Evolutionary conservation across 2,888 invertebrate genomes (phyloP).

Genomic region (Iselma pallidipennis): DNA sequence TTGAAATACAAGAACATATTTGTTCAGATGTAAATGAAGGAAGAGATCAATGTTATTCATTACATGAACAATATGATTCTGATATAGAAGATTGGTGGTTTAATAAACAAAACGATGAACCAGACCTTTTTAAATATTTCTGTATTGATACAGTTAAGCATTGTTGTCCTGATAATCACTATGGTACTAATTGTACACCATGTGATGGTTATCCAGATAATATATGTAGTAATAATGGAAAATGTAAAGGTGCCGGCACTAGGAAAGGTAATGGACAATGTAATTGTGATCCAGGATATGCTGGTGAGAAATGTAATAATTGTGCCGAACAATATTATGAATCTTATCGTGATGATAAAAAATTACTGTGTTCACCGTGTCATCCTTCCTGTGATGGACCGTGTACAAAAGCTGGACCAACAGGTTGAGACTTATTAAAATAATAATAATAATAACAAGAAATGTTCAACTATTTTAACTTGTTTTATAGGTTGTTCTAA

Average conservation of each 20-base stretch:
- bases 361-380: conserved; percentile 77
- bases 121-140: conserved; percentile 71
- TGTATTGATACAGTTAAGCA: conserved; percentile 76
- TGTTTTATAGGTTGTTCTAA: conserved; percentile 60
- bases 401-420: conserved; percentile 75
- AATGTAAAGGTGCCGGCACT: conserved; percentile 82
- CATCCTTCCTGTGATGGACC: conserved; percentile 77
- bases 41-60: conserved; percentile 78
- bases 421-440: conserved; percentile 53
- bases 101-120: conserved; percentile 58
- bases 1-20: conserved; percentile 87
- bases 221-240: conserved; percentile 81
- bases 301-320: conserved; percentile 74
- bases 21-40: conserved; percentile 77
- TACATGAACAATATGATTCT: conserved; percentile 82
- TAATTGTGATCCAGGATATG: conserved; percentile 81
- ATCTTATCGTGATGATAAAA: conserved; percentile 73
- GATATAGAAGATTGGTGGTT: conserved; percentile 90
- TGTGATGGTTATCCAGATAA: conserved; percentile 76
- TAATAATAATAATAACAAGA: not conserved
- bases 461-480: not conserved
- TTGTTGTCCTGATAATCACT: conserved; percentile 87
- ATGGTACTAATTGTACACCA: conserved; percentile 77
- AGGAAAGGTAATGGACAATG: conserved; percentile 93
- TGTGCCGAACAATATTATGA: conserved; percentile 77